These are phyloP conservation scores for Drosophila barbarae DNA, from an alignment of 2,888 invertebrate species.

Conservation along the genomic window DNA sequence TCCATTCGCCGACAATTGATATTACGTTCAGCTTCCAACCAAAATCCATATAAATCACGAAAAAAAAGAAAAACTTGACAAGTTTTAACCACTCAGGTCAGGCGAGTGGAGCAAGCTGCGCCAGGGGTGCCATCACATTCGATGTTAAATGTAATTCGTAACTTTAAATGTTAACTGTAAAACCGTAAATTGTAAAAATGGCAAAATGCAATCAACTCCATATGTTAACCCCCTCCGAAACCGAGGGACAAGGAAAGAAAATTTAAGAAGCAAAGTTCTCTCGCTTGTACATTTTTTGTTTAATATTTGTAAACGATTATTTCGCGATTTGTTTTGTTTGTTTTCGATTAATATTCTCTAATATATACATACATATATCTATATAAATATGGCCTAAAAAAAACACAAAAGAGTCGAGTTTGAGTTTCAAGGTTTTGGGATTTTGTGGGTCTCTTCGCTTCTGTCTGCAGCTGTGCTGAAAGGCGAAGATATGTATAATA, in stretches of 20 bases:
- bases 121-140: conserved; percentile 28
- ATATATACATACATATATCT: conserved; percentile 38
- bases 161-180: conserved; percentile 36
- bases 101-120: conserved; percentile 22
- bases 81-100: conserved; percentile 33
- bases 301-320: conserved; percentile 26
- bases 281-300: conserved; percentile 36
- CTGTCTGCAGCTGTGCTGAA: conserved; percentile 37
- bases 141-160: conserved; percentile 40
- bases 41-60: conserved; percentile 13
- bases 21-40: conserved; percentile 38
- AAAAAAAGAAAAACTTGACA: conserved; percentile 5
- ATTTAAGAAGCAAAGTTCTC: conserved; percentile 6
- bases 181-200: conserved; percentile 36
- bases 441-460: conserved; percentile 19
- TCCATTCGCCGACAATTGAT: conserved; percentile 33
- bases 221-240: conserved; percentile 18
- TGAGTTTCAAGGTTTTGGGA: conserved; percentile 24
- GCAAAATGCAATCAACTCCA: conserved; percentile 50
- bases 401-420: conserved; percentile 10
- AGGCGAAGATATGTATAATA: conserved; percentile 2
- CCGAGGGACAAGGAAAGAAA: not conserved
- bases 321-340: conserved; percentile 35
- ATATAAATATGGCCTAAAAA: conserved; percentile 28
- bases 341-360: conserved; percentile 37